Percentiles rank a stretch among this genome's conserved stretches.
phyloP scores from a whole-genome alignment of 1,140 invertebrate species.

The Pollicipes pollicipes region DNA sequence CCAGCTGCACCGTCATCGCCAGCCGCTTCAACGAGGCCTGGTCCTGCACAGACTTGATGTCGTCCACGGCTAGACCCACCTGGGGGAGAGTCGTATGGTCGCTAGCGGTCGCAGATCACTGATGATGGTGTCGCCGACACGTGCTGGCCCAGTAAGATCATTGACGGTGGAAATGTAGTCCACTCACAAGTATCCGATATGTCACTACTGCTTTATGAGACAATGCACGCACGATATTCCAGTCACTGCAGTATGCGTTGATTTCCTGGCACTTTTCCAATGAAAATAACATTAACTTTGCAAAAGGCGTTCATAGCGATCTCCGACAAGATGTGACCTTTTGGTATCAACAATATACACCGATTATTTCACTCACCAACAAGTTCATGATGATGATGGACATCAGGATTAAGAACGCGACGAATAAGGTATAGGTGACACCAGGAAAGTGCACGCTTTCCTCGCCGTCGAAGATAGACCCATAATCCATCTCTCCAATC shows the following conservation, averaged over 20 bases:
- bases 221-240: too few species aligned
- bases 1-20: constrained; percentile 33
- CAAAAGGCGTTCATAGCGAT: too few species aligned
- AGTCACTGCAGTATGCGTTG: too few species aligned
- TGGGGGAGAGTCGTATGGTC: constrained; percentile 18
- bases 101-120: not conserved
- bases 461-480: constrained; percentile 55
- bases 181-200: too few species aligned
- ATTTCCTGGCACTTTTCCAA: too few species aligned
- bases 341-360: too few species aligned
- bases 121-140: too few species aligned
- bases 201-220: too few species aligned
- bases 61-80: constrained; percentile 25
- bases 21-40: constrained; percentile 33
- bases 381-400: constrained; percentile 67
- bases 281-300: too few species aligned
- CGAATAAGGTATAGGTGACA: constrained; percentile 53
- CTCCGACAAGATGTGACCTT: too few species aligned
- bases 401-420: constrained; percentile 57
- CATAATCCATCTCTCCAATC: constrained; percentile 68
- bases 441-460: constrained; percentile 26
- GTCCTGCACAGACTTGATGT: constrained; percentile 27
- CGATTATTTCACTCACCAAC: constrained; percentile 38
- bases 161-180: too few species aligned
- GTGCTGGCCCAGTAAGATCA: too few species aligned